Conservation (phyloP, 2,888 invertebrate genomes). For the Sinhomidia bicolor region DNA sequence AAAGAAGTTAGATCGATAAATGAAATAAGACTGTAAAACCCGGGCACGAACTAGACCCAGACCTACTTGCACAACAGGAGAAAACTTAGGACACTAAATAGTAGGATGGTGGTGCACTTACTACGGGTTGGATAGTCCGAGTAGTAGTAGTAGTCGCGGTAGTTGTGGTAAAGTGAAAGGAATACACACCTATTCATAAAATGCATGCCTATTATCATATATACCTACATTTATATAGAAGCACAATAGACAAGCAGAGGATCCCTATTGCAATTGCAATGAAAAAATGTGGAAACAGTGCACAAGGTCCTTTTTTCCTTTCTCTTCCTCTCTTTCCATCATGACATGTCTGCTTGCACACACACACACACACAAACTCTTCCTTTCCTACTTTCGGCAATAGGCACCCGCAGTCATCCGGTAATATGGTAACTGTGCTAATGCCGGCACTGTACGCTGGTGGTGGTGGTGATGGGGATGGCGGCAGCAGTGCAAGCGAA, state of each 20-base stretch:
- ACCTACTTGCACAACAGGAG: conserved; percentile 71
- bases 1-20: conserved; percentile 64
- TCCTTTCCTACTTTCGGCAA: conserved; percentile 8
- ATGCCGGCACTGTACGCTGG: background rate
- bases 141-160: no score
- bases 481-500: background rate
- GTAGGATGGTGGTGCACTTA: background rate
- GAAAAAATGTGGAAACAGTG: conserved; percentile 1
- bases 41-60: conserved; percentile 76
- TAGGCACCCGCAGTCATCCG: background rate
- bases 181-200: background rate
- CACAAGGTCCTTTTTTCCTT: conserved; percentile 35
- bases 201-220: background rate
- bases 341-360: background rate
- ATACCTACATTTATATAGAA: background rate
- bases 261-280: conserved; percentile 16
- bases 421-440: background rate
- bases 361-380: background rate
- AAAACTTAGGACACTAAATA: conserved; percentile 56
- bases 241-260: background rate
- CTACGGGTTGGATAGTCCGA: background rate
- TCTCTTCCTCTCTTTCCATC: background rate
- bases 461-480: no score
- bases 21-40: conserved; percentile 65
- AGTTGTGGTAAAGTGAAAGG: no score